phyloP scores from a whole-genome alignment of 2,113 vertebrate genomes.

The Prionailurus bengalensis region DNA sequence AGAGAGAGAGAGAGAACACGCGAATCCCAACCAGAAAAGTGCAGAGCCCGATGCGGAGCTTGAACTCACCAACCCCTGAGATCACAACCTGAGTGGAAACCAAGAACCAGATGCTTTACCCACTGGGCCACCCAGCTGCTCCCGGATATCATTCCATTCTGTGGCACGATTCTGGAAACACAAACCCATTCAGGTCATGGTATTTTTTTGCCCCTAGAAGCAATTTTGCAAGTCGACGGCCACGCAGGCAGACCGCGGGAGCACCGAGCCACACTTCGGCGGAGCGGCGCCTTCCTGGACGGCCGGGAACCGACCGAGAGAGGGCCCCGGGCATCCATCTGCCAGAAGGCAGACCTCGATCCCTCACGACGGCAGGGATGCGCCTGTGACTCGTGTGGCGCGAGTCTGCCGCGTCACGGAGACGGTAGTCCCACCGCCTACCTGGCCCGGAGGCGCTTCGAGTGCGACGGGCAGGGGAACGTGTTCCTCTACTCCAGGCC shows the following conservation, averaged over 20 bases:
- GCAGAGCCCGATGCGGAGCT: too few relatives aligned
- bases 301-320: not conserved
- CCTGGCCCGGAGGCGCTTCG: not conserved
- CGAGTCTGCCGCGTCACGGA: rapidly evolving
- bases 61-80: rapidly evolving
- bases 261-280: not conserved
- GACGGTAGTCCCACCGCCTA: not conserved
- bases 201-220: not conserved
- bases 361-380: not conserved
- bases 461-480: not conserved
- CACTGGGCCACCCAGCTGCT: too few relatives aligned
- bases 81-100: too few relatives aligned
- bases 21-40: too few relatives aligned
- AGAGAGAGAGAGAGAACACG: too few relatives aligned
- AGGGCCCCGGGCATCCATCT: too few relatives aligned
- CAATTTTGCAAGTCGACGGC: not conserved
- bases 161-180: not conserved
- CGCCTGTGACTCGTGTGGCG: not conserved
- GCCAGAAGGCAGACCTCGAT: not conserved
- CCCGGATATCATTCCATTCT: not conserved
- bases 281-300: not conserved
- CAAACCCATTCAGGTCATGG: not conserved
- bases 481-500: constrained; percentile 26
- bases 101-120: too few relatives aligned
- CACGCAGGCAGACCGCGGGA: not conserved